Evolutionary conservation across 2,113 vertebrate species (phyloP), one percentile per base, ranked within the genome.

Genomic region (Phasianus colchicus): DNA sequence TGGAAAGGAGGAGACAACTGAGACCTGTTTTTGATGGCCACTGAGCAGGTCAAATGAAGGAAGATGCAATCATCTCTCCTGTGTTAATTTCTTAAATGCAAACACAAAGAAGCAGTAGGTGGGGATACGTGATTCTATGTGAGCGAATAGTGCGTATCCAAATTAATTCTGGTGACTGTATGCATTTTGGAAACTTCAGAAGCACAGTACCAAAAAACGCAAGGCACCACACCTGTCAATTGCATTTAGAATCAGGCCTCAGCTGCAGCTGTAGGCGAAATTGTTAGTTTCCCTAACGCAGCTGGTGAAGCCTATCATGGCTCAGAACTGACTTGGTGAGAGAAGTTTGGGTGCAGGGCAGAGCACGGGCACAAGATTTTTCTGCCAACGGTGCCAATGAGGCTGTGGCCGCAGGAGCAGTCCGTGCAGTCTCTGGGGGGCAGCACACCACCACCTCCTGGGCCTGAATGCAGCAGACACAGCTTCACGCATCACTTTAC

Each of bases 381-480:
- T n/a, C 66, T 77, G 66, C 48, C 10, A 25, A 6, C 25, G 17
- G 22, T 54, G 4, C 34, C 64, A 25, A 11, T 52, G 15, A 34
- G 36, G 36, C 13, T 17, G 6, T 11, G 48, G 36, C 69, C 27
- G 38, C 50, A 79, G 86, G 57, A 92, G 84, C 63, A 86, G 89
- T 63, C 72, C 73, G 13, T 45, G 71, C 45, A 48, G 86, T 94
- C 94, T 96, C 86, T 90, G 92, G 94, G 45, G 93, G 96, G 96
- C 93, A 96, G 91, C 78, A 93, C 57, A 5, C 57, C 14, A 91
- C 89, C 95, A 82, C 86, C 92, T 91, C 92, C 94, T 24, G 47
- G 13, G 85, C 47, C 70, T 69, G 64, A 20, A 63, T 64, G 42
- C 24, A 20, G 15, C 54, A 45, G 24, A 27, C 82, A 2, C 38